Base-by-base conservation (phyloP, 1,140 invertebrate species). In the Trypoxylus dichotomus region DNA sequence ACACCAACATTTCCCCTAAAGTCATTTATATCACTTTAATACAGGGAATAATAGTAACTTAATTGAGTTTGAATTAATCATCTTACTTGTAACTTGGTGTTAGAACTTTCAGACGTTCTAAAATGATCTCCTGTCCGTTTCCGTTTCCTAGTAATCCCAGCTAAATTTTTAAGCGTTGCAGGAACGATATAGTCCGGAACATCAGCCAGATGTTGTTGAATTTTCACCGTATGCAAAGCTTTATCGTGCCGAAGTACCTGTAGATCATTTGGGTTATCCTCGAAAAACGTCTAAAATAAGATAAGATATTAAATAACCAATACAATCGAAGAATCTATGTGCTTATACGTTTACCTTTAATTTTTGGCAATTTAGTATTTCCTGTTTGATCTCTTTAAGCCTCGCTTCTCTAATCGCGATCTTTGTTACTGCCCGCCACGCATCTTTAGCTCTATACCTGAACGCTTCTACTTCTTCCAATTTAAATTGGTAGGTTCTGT, bases 391-490 rank as follows among this genome's bases (percentile, higher is more conserved):
- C 91, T 99, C 98, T 84, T 96, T 96, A 7, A 99, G 88, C 75
- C 98, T 89, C 0, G 97, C 96, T 86, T 99, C 96, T 75, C 95
- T 89, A 0, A 99, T 93, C 0, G 96, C 97, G 78, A 96, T 94
- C 83, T 93, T 92, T 0, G 97, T 99, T 0, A 98, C 95, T 1
- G 96, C 95, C 82, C 94, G 92, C 93, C 97, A 95, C 3, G 96
- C 97, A 90, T 99, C 98, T 82, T 92, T 91, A 0, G 97, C 94
- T 84, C 98, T 89, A 88, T 99, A 98, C 78, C 94, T 90, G 85
- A 99, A 99, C 0, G 96, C 94, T 86, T 99, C 97, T 41, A 99
- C 92, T 88, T 99, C 96, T 79, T 97, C 94, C 86, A 99, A 90
- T 84, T 94, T 95, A 85, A 99, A 98, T 82, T 97, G 91, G 85